These are phyloP conservation scores for Pseudomyrmex flavicornis DNA, from an alignment of 1,140 invertebrate species.

Conservation along the genomic window DNA sequence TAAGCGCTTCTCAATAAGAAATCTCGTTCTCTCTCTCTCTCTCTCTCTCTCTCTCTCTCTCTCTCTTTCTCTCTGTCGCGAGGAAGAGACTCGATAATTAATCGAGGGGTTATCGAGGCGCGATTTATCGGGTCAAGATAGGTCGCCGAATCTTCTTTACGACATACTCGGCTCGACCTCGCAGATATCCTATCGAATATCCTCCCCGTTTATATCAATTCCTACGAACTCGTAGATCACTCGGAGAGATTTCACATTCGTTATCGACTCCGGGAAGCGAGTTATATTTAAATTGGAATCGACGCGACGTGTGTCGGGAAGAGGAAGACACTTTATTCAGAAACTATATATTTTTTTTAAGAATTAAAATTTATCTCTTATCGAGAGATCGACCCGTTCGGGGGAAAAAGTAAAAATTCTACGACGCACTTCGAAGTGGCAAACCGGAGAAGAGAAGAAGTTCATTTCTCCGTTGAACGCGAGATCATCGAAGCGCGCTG, in stretches of 20 bases:
- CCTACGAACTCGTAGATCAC: conserved; percentile 55
- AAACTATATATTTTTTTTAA: not conserved
- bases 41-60: not conserved
- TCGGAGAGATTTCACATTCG: conserved; percentile 42
- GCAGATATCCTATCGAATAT: conserved; percentile 18
- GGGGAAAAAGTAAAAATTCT: not conserved
- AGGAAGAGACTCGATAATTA: conserved; percentile 59
- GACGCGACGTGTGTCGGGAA: not conserved
- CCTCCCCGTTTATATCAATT: conserved; percentile 33
- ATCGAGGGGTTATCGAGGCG: conserved; percentile 60
- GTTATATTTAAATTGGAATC: conserved; percentile 21
- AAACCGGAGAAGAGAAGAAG: not conserved
- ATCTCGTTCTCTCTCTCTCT: not conserved
- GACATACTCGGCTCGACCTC: conserved; percentile 26
- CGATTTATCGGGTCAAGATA: conserved; percentile 59
- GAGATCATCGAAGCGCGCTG: conserved; percentile 21
- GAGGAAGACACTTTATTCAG: not conserved
- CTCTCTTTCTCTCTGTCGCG: conserved; percentile 11
- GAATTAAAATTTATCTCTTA: not conserved
- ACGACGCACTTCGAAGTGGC: not conserved
- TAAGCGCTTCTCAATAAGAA: conserved; percentile 30
- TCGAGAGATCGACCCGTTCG: conserved; percentile 9
- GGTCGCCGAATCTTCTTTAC: conserved; percentile 58
- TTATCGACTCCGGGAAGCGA: conserved; percentile 37
- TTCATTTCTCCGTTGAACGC: conserved; percentile 4